Base-by-base conservation (phyloP, 2,113 vertebrate genomes). In the Hemichromis elongatus region DNA sequence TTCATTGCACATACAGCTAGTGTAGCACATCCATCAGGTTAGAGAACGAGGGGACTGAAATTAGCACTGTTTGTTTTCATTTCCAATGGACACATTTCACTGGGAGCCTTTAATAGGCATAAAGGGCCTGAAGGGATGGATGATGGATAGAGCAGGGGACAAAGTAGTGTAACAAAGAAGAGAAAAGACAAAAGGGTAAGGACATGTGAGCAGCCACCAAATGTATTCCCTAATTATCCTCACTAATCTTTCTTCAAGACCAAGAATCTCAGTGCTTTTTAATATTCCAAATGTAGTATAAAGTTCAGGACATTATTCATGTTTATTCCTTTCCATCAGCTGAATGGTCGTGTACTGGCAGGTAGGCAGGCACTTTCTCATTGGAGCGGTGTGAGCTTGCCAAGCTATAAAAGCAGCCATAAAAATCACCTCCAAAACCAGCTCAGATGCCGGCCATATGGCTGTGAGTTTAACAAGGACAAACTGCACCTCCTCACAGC, bases 371-470 rank as follows among this genome's bases (percentile, higher is more conserved):
- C 91, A 79, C 88, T 92, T 90, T 90, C 79, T 92, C 91, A 82
- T 66, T 90, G 89, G 79, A 88, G 85, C 84, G 1, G 77, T 50
- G 54, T 18, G 53, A 84, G 89, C 87, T 70, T 85, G 93, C 93
- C 92, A 94, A 92, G 90, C 81, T 82, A 86, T 94, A 95, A 95
- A 94, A 92, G 88, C 73, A 59, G 90, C 90, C 40, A 90, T 95
- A 95, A 95, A 95, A 94, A 91, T 90, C 90, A 92, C 85, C 91
- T 92, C 94, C 93, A 91, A 90, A 93, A 93, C 92, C 90, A 88
- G 89, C 92, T 94, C 95, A 95, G 93, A 94, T 95, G 95, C 90
- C 19, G 82, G 70, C 94, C 95, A 95, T 92, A 95, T 95, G 94
- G 91, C 86, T 26, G 55, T 33, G 79, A 85, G 86, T 93, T 94